Evolutionary conservation across 2,888 invertebrate genomes (phyloP).

Genomic region (Thymelicus lineola): DNA sequence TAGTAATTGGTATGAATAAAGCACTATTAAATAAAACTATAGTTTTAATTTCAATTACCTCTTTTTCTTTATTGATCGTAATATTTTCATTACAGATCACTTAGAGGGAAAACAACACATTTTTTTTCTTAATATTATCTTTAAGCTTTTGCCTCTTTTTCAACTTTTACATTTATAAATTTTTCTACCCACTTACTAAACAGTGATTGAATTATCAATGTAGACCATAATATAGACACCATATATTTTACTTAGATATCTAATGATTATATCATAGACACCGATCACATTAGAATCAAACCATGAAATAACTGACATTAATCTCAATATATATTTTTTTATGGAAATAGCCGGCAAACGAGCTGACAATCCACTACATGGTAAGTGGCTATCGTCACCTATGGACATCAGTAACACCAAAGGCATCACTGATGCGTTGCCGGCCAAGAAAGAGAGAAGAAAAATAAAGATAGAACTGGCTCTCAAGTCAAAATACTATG

Average conservation of each 20-base stretch:
- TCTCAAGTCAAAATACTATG: background rate
- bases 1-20: conserved; percentile 40
- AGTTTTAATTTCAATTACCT: background rate
- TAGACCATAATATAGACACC: background rate
- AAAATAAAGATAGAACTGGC: too few relatives aligned
- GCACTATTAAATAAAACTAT: conserved; percentile 5
- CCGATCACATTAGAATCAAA: background rate
- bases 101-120: background rate
- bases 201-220: background rate
- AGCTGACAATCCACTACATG: too few relatives aligned
- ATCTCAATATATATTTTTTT: background rate
- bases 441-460: too few relatives aligned
- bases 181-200: background rate
- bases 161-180: background rate
- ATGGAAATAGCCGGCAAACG: too few relatives aligned
- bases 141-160: background rate
- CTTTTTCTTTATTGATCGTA: background rate
- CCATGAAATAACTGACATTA: background rate
- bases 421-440: too few relatives aligned
- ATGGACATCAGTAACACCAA: too few relatives aligned
- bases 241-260: background rate
- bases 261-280: background rate
- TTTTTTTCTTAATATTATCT: background rate
- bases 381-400: too few relatives aligned
- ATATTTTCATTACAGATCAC: background rate